Conservation (phyloP, 2,888 invertebrate species). For the Zhuqinia jingwanae region DNA sequence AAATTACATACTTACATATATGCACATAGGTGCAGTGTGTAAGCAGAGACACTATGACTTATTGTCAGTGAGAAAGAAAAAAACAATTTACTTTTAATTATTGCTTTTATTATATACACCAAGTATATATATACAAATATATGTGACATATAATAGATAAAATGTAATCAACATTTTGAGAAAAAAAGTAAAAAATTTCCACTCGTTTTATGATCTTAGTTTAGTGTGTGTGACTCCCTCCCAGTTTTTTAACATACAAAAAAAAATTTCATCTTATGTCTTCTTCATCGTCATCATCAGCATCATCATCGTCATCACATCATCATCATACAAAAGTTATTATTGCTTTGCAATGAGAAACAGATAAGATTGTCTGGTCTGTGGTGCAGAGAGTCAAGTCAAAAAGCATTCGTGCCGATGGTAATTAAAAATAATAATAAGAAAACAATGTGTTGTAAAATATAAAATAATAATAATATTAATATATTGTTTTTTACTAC, state of each 20-base stretch:
- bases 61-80: background rate
- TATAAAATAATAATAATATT: conserved; percentile 11
- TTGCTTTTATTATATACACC: background rate
- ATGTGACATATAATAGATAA: too few relatives aligned
- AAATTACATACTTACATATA: background rate
- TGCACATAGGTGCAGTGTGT: background rate
- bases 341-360: background rate
- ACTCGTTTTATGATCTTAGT: conserved; percentile 37
- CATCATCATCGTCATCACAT: background rate
- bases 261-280: conserved; percentile 6
- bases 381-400: background rate
- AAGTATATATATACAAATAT: background rate
- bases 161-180: conserved; percentile 10
- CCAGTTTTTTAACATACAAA: background rate
- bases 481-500: conserved; percentile 8
- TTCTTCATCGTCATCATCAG: background rate
- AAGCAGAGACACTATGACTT: too few relatives aligned
- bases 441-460: conserved; percentile 34
- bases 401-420: conserved; percentile 25
- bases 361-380: conserved; percentile 30
- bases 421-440: conserved; percentile 41
- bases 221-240: conserved; percentile 10
- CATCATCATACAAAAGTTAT: too few relatives aligned
- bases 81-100: conserved; percentile 3
- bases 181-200: conserved; percentile 16